Evolutionary conservation across 23 tunicate species (phyloP).

Genomic region (Pegea sp.): DNA sequence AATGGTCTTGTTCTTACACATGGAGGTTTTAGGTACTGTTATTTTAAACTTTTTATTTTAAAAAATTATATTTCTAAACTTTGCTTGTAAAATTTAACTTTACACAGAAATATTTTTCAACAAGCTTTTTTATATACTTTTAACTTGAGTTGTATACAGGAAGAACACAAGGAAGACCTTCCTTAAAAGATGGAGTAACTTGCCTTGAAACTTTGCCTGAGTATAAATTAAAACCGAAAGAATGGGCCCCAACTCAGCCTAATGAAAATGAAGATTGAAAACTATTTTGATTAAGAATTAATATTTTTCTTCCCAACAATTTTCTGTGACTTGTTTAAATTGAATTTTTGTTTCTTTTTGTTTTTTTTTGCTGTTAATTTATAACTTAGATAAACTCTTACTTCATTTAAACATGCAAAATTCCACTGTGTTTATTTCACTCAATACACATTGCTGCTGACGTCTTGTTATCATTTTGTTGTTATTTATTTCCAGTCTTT

Average conservation of each 20-base stretch:
- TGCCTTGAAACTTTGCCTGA: constrained; percentile 10
- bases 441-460: too few species aligned
- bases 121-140: too few species aligned
- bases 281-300: too few species aligned
- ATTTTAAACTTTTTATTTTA: not conserved
- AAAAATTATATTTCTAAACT: not conserved
- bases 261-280: too few species aligned
- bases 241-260: constrained; percentile 9
- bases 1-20: constrained; percentile 13
- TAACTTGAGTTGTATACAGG: constrained; percentile 17
- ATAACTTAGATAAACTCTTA: not conserved
- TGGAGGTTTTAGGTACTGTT: constrained; percentile 16
- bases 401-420: not conserved
- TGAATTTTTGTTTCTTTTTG: too few species aligned
- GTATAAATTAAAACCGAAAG: constrained; percentile 15
- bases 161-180: constrained; percentile 30
- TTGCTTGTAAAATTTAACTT: not conserved
- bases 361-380: too few species aligned
- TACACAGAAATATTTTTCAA: too few species aligned
- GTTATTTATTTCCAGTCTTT: too few species aligned
- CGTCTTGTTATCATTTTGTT: too few species aligned
- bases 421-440: too few species aligned
- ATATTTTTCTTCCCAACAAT: too few species aligned
- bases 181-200: constrained; percentile 12
- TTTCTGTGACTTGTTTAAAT: too few species aligned